phyloP scores from a whole-genome alignment of 2,113 vertebrate species.

The Guaruba guarouba region DNA sequence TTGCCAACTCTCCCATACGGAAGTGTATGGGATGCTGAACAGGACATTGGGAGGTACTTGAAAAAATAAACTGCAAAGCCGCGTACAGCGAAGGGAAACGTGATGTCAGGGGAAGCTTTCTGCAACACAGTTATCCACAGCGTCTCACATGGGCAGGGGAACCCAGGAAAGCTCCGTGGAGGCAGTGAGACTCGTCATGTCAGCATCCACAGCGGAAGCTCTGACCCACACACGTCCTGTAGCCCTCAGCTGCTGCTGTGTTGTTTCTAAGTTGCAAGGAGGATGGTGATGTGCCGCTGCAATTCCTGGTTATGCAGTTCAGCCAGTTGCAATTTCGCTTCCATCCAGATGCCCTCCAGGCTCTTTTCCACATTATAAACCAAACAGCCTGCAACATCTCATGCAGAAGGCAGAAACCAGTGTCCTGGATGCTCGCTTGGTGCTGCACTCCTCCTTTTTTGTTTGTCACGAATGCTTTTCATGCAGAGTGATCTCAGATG shows the following conservation, averaged over 20 bases:
- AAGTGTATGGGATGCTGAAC: rapidly evolving
- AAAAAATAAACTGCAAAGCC: not conserved
- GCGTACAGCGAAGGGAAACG: rapidly evolving
- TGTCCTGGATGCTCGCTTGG: not conserved
- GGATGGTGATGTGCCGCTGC: not conserved
- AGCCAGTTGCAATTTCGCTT: not conserved
- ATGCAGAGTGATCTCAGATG: not conserved
- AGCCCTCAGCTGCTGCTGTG: not conserved
- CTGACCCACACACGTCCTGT: not conserved
- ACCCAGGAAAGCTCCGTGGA: not conserved
- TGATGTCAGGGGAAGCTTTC: not conserved
- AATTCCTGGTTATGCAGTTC: not conserved
- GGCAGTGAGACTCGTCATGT: rapidly evolving
- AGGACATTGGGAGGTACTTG: not conserved
- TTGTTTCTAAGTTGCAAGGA: not conserved
- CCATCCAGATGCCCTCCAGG: not conserved
- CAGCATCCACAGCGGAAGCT: not conserved
- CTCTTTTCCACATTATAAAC: not conserved
- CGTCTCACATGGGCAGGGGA: rapidly evolving
- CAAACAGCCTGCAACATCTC: not conserved
- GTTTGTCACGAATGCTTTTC: not conserved
- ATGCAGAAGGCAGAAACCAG: not conserved
- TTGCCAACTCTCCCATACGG: not conserved
- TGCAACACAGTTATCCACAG: not conserved
- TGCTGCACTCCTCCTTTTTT: not conserved